Evolutionary conservation across 2,113 vertebrate species (phyloP), one percentile per base, ranked within the genome.

Genomic region (Mohoua ochrocephala): DNA sequence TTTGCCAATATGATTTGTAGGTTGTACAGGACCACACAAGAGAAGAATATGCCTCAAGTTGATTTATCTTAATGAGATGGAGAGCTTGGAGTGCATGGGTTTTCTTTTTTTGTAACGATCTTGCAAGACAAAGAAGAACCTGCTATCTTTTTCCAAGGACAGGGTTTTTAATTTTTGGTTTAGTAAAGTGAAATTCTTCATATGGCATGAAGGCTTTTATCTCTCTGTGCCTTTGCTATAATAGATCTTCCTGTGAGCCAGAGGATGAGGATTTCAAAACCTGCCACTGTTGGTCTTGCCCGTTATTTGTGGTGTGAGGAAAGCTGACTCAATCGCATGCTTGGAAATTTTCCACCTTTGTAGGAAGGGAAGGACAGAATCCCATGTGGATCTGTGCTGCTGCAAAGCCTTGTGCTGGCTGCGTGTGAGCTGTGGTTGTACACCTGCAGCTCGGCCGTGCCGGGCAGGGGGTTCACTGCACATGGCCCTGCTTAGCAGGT

Each of bases 241-340:
- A 18, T 5, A 23, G 30, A 54, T 70, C 64, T 52, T 64, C 22
- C 76, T 71, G 60, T 42, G 49, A 95, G 63, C 54, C 2, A 7
- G 23, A 64, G 77, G 69, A 70, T 56, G 89, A 79, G n/a, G 53
- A 56, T 87, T 89, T 92, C 45, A 79, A 61, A 95, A 84, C 69
- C 81, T 94, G 41, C 39, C 63, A 9, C 53, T 76, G 81, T 84
- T 77, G 74, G 37, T 78, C 89, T 78, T 61, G 49, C 39, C 67
- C 5, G 6, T 23, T 91, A 59, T 83, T 52, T 83, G 61, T 84
- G 67, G 31, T 61, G 31, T 78, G 77, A 87, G 80, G n/a, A 11
- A 56, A 53, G 35, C 24, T 63, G 75, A 83, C 60, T 67, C 45
- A 56, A 21, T 68, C 0, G 0, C 4, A 0, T 14, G 2, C 56